Base-by-base conservation (phyloP, 1,140 invertebrate species). In the Carposina sasakii region DNA sequence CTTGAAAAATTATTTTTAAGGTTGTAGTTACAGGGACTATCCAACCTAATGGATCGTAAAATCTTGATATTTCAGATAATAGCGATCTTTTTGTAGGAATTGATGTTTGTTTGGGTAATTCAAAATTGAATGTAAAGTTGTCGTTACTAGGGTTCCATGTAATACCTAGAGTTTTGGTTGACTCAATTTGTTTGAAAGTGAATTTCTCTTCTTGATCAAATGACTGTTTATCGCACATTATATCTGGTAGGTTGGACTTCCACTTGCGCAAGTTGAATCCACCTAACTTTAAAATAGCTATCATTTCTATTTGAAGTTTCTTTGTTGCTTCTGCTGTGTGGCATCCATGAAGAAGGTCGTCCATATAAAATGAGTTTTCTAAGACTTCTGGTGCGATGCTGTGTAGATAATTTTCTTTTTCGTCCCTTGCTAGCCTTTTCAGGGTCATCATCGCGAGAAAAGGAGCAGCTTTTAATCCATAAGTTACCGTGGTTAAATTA, bases 41-140 rank as follows among this genome's bases (percentile, higher is more conserved):
- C 24, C 24, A 26, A 26, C 24, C 24, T 5, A 26, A 12, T 12
- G 24, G 24, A 12, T 26, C 24, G 12, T 6, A 26, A 12, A 26
- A 6, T 26, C 12, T 26, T 6, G 24, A 26, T 26, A n/a, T n/a
- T n/a, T n/a, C n/a, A n/a, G n/a, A n/a, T n/a, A n/a, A n/a, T n/a
- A n/a, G n/a, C n/a, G n/a, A n/a, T n/a, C n/a, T n/a, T n/a, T n/a
- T n/a, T n/a, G n/a, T n/a, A n/a, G n/a, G n/a, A n/a, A n/a, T n/a
- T n/a, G n/a, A n/a, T n/a, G n/a, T n/a, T n/a, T n/a, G n/a, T n/a
- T n/a, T n/a, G n/a, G n/a, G n/a, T n/a, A n/a, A n/a, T n/a, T n/a
- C n/a, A n/a, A n/a, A n/a, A n/a, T 20, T 17, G 34, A 37, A 37
- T n/a, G 34, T 37, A 37, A 37, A 37, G 4, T 37, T 4, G 20